Conservation (phyloP, 2,797 vertebrate genomes). For the Sebastes aleutianus region DNA sequence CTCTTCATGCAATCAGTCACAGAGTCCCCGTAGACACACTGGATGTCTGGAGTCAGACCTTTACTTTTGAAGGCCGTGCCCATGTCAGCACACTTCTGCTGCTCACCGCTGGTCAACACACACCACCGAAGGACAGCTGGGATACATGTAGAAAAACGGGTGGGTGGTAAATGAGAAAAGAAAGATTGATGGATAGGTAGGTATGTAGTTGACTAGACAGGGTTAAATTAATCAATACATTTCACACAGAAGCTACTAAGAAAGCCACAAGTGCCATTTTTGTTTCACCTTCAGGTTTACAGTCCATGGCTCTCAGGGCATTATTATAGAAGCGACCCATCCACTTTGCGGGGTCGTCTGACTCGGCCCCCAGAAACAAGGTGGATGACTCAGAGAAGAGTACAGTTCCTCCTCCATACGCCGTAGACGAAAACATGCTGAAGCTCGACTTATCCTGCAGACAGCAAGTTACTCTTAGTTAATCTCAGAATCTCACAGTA, state of each 20-base stretch:
- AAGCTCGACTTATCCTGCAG: constrained; percentile 79
- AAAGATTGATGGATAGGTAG: background rate
- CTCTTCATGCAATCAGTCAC: constrained; percentile 86
- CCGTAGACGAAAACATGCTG: constrained; percentile 85
- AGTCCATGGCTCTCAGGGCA: constrained; percentile 87
- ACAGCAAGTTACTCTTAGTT: background rate
- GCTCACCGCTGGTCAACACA: constrained; percentile 86
- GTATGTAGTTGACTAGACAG: background rate
- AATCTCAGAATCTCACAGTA: background rate
- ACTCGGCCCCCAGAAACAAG: constrained; percentile 70
- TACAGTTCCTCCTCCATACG: constrained; percentile 79
- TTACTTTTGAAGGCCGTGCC: constrained; percentile 78
- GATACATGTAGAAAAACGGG: constrained; percentile 59
- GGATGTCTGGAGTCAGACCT: constrained; percentile 84
- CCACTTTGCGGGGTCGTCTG: constrained; percentile 86
- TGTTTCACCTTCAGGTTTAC: constrained; percentile 80
- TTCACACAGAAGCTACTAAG: background rate
- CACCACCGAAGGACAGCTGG: constrained; percentile 89
- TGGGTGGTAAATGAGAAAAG: background rate
- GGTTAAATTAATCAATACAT: background rate
- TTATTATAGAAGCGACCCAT: constrained; percentile 84
- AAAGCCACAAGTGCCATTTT: background rate
- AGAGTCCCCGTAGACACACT: constrained; percentile 85
- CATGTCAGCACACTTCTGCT: constrained; percentile 91
- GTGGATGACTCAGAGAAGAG: constrained; percentile 88